Conservation (phyloP, 30 jellyfish, hydroid and myxozoan genomes). For the Turritopsis dohrnii region DNA sequence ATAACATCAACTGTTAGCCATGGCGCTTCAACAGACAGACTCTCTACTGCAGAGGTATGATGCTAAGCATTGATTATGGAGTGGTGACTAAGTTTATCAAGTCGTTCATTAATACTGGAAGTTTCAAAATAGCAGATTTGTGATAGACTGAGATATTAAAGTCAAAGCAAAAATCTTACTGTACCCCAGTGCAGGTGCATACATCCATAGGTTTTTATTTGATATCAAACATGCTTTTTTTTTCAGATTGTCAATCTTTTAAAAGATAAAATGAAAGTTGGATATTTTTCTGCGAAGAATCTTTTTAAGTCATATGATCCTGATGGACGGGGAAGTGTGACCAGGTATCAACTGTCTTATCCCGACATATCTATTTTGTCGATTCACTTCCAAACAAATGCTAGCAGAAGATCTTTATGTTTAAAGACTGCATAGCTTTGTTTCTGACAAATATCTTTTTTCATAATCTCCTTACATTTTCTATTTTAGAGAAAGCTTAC, state of each 20-base stretch:
- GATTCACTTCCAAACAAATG: not conserved
- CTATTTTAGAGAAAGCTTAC: conserved; percentile 56
- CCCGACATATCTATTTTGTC: not conserved
- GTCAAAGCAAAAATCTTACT: no score
- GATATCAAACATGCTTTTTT: not conserved
- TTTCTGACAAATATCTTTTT: not conserved
- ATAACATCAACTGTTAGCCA: not conserved
- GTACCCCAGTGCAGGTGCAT: no score
- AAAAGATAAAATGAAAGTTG: conserved; percentile 60
- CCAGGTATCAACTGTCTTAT: conserved; percentile 25
- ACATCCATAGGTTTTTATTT: not conserved
- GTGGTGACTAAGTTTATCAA: not conserved
- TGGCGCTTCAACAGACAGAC: not conserved
- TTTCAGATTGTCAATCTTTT: conserved; percentile 46
- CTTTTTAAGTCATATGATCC: conserved; percentile 60
- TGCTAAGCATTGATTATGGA: not conserved
- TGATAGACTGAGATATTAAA: no score
- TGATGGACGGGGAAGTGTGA: conserved; percentile 70
- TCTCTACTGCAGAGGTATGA: not conserved
- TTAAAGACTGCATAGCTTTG: no score
- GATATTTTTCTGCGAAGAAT: conserved; percentile 40
- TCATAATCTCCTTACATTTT: not conserved
- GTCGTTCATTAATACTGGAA: not conserved
- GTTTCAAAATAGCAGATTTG: no score
- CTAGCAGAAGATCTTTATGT: no score